Base-by-base conservation (phyloP, 2,113 vertebrate species). In the Tiliqua scincoides region DNA sequence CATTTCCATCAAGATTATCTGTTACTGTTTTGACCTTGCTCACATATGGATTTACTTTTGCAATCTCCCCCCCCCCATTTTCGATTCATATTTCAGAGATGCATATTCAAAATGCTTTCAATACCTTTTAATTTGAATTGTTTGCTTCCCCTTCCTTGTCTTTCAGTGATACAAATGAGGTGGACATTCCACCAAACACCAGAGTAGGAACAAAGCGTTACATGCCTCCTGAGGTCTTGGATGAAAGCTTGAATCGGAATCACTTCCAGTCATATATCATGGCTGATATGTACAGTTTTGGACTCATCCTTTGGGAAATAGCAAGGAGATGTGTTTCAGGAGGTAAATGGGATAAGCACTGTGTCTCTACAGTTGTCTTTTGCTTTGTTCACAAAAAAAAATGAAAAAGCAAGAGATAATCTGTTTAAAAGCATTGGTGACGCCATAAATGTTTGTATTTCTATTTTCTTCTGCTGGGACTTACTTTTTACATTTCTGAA, bases 211-310 rank as follows among this genome's bases (percentile, higher is more conserved):
- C 99, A 81, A 99, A 99, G 86, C 98, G 99, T 82, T 99, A 99
- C 89, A 99, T 99, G 99, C 97, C 99, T 84, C 99, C 99, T 0
- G 99, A 99, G 86, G 98, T 99, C 85, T 92, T 99, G 95, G 99
- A 99, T 21, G 99, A 99, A 95, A 99, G 97, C 91, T 95, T 99
- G 92, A 99, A 99, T 27, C 96, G 97, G 73, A 98, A 97, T 84
- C 98, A 99, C 85, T 99, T 99, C 63, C 98, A 99, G 95, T 99
- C 98, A 0, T 99, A 99, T 93, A 99, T 99, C 95, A 99, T 99
- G 99, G 99, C 98, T 0, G 99, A 99, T 94, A 99, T 99, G 97
- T 99, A 99, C 95, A 99, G 98, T 89, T 99, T 99, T 78, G 98
- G 99, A 37, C 98, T 99, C 68, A 99, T 99, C 92, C 97, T 99